Conservation (phyloP, 2,797 vertebrate genomes). For the Lithobates pipiens region DNA sequence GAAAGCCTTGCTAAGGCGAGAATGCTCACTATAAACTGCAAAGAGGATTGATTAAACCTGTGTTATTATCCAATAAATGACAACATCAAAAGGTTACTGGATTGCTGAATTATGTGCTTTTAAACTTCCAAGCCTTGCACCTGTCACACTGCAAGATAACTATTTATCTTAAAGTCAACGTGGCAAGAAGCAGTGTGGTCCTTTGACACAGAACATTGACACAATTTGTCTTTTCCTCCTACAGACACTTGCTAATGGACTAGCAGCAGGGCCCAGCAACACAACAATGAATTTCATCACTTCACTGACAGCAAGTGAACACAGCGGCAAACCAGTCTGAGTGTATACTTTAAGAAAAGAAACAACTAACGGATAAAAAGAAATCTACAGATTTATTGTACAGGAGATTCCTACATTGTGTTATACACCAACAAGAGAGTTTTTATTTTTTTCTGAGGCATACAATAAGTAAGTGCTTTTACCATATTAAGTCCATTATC, state of each 20-base stretch:
- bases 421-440: slow-evolving; percentile 48
- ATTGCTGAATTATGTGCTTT: slow-evolving; percentile 84
- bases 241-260: slow-evolving; percentile 87
- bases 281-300: slow-evolving; percentile 71
- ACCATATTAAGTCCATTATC: not conserved
- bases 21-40: slow-evolving; percentile 73
- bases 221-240: slow-evolving; percentile 93
- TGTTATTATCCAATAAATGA: slow-evolving; percentile 83
- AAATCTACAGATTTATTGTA: slow-evolving; percentile 47
- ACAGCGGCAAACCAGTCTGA: slow-evolving; percentile 52
- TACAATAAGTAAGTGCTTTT: slow-evolving; percentile 37
- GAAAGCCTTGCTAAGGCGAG: slow-evolving; percentile 79
- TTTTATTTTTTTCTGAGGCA: slow-evolving; percentile 12
- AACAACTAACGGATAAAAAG: slow-evolving; percentile 45
- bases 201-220: slow-evolving; percentile 94
- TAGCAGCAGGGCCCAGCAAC: slow-evolving; percentile 77
- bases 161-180: slow-evolving; percentile 90
- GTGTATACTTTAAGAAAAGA: slow-evolving; percentile 47
- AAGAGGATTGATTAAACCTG: slow-evolving; percentile 86
- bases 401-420: slow-evolving; percentile 26
- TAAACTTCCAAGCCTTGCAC: slow-evolving; percentile 83
- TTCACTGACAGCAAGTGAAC: slow-evolving; percentile 51
- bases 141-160: slow-evolving; percentile 96
- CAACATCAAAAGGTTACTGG: slow-evolving; percentile 87
- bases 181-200: slow-evolving; percentile 93